Base-by-base conservation (phyloP, 1,140 invertebrate species). In the Drosophila ercepeae region DNA sequence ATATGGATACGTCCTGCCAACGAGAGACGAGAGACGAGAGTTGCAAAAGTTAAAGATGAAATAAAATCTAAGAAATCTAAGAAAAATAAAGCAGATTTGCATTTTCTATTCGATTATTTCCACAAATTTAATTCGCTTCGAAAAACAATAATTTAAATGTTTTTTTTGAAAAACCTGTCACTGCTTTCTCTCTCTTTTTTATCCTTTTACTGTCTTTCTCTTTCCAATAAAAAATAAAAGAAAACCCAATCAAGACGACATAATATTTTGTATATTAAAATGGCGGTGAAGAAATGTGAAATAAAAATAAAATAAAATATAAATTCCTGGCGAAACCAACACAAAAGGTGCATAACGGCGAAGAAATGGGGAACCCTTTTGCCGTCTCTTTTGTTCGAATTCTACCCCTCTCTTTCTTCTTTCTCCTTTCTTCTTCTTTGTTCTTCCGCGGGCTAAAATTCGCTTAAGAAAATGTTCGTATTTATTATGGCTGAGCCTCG, bases 131-230 rank as follows among this genome's bases (percentile, higher is more conserved):
- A 32, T 16, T 6, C 14, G 34, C 55, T 55, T 55, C 64, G 70
- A 79, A 73, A 58, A 57, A 8, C 27, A 14, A 44, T 73, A 79
- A 84, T 76, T 79, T 86, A 27, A 67, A 86, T 86, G 21, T 21
- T 21, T 76, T 60, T 79, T 84, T 79, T 76, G 72, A 54, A 64
- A 64, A 59, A 60, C 51, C 55, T 59, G 44, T 72, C 48, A 16
- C 25, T 63, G 42, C 36, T 49, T 8, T 41, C 27, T 13, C 4
- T 32, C 8, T 39, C 21, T 9, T 32, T 55, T 34, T 18, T 27
- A n/a, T 42, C n/a, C 45, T 13, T 49, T 7, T 0, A 1, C 21
- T 25, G 6, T 11, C 7, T 50, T 41, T 44, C 7, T 7, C 46
- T 25, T 32, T 0, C 34, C 29, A 39, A 18, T 27, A 70, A 55